Evolutionary conservation across 2,797 vertebrate species (phyloP), one percentile per base, ranked within the genome.

Genomic region (Schizothorax lantsangensis): DNA sequence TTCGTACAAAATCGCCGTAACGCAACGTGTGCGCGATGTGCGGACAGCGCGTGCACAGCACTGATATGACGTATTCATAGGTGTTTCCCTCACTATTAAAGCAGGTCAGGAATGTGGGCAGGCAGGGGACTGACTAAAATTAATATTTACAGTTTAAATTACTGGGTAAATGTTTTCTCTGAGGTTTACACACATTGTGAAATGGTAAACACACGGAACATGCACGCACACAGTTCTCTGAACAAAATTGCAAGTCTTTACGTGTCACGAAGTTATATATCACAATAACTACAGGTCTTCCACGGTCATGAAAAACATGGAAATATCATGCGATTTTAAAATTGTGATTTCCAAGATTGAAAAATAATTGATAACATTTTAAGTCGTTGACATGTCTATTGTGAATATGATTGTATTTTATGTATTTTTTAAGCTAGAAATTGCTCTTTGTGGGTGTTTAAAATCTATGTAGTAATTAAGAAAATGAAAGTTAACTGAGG

Each of bases 51-150:
- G 68, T 86, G 54, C 15, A 74, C 57, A 17, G 9, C 43, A 47
- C 43, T 74, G 40, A 36, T 40, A 7, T 86, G 84, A 86, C 84
- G 84, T 75, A 62, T 40, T 23, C 23, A 64, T 38, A 81, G 84
- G 84, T 86, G 84, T 86, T 81, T 2, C 84, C 49, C 69, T 75
- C 26, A 4, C 23, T 36, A 40, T 64, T 15, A n/a, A 1, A 6
- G 6, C 33, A 40, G 57, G 10, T 40, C 79, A 17, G 78, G 69
- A 74, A 81, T 52, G 57, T 81, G 69, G 40, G 54, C 69, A 26
- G 68, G 54, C 40, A 19, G 12, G 30, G 14, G 7, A 59, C 43
- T 3, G 17, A 9, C 26, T 21, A 3, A 26, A 43, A 12, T 7
- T 10, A 7, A 1, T 69, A 43, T 36, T 57, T 57, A 4, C 23